Conservation (phyloP, 2,113 vertebrate species). For the Cryptomyrus ogoouensis region DNA sequence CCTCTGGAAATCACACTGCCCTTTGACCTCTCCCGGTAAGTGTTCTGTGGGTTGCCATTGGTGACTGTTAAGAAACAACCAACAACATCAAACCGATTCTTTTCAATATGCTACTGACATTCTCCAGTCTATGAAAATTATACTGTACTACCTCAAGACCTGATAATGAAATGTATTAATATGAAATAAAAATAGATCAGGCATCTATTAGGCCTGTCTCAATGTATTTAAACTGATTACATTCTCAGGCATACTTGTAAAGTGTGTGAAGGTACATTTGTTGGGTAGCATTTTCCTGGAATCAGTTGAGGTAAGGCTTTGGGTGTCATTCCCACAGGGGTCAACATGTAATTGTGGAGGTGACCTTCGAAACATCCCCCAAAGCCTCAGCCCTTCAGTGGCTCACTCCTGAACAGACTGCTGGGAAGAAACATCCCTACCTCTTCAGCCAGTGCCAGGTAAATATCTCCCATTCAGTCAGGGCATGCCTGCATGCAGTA, state of each 20-base stretch:
- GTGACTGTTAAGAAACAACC: not conserved
- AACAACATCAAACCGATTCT: not conserved
- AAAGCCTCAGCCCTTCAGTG: conserved; percentile 85
- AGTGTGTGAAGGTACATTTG: not conserved
- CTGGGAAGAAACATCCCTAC: conserved; percentile 83
- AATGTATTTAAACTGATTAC: not conserved
- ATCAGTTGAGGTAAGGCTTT: not conserved
- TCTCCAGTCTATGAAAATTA: not conserved
- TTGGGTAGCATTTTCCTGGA: not conserved
- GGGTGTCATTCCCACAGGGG: conserved; percentile 60
- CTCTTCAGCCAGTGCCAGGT: conserved; percentile 97
- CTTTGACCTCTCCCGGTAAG: conserved; percentile 79
- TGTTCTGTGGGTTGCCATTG: not conserved
- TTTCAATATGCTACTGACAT: not conserved
- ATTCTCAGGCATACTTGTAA: too few species aligned
- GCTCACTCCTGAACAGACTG: conserved; percentile 89
- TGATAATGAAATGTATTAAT: not conserved
- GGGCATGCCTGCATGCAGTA: not conserved
- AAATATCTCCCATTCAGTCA: not conserved
- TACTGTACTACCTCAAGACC: not conserved
- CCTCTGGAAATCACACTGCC: conserved; percentile 79
- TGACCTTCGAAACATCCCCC: conserved; percentile 84
- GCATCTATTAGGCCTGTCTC: not conserved
- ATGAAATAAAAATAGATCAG: not conserved
- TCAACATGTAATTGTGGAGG: conserved; percentile 83